Percentiles rank a stretch among this genome's conserved stretches.
phyloP scores from a whole-genome alignment of 2,113 vertebrate species.

The Ia io region DNA sequence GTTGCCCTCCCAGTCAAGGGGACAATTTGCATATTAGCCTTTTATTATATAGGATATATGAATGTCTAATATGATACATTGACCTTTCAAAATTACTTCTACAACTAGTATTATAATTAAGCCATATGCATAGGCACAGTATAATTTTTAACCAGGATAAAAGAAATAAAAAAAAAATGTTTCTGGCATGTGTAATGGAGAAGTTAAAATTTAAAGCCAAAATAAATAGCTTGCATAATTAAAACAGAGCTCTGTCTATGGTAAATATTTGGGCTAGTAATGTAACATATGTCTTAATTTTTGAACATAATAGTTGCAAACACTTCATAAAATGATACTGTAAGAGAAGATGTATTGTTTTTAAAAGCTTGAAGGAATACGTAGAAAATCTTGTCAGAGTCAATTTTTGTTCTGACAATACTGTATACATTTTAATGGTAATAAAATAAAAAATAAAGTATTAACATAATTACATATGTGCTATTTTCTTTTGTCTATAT shows the following conservation, averaged over 20 bases:
- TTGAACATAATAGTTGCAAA: not conserved
- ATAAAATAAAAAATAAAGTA: not conserved
- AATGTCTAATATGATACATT: not conserved
- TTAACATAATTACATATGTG: not conserved
- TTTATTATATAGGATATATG: no score
- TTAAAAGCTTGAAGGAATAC: not conserved
- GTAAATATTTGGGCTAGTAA: not conserved
- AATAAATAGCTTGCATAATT: not conserved
- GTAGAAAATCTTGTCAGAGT: not conserved
- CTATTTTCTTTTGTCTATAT: not conserved
- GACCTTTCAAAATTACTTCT: not conserved
- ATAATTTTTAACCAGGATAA: slow-evolving; percentile 3
- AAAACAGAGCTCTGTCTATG: not conserved
- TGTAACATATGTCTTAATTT: not conserved
- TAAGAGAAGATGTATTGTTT: not conserved
- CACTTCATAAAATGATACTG: not conserved
- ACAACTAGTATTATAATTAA: not conserved
- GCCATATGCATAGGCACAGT: not conserved
- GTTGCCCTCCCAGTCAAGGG: no score
- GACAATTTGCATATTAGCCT: no score
- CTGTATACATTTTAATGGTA: not conserved
- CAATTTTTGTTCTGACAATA: not conserved
- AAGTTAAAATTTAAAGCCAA: not conserved
- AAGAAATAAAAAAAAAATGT: not conserved
- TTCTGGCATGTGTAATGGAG: not conserved